Evolutionary conservation across 2,797 vertebrate species (phyloP).

Genomic region (Thalassophryne amazonica): DNA sequence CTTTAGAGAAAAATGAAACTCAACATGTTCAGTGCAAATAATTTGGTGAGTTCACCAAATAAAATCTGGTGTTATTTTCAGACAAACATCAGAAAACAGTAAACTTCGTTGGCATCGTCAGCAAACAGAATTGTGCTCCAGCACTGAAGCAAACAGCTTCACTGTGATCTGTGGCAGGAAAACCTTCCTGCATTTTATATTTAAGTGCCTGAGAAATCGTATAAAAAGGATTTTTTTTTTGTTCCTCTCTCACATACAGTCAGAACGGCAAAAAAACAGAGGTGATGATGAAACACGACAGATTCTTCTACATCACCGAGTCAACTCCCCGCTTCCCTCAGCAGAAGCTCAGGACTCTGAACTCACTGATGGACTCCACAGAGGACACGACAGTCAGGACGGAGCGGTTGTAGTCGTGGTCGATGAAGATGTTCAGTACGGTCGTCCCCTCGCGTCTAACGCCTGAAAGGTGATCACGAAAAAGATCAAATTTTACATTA

Average conservation of each 20-base stretch:
- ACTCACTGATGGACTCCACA: constrained; percentile 73
- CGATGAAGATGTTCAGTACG: constrained; percentile 82
- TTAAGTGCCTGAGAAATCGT: constrained; percentile 54
- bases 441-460: constrained; percentile 58
- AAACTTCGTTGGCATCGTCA: constrained; percentile 2
- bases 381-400: constrained; percentile 78
- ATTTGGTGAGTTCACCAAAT: no score
- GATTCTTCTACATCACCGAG: background rate
- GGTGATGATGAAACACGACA: no score
- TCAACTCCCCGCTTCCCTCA: background rate
- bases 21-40: no score
- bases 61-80: background rate
- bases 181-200: constrained; percentile 21
- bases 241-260: constrained; percentile 3
- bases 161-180: constrained; percentile 11
- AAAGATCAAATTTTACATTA: background rate
- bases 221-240: constrained; percentile 49
- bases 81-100: background rate
- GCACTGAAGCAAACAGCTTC: constrained; percentile 9
- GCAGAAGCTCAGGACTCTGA: background rate
- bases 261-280: no score
- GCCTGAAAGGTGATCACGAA: constrained; percentile 37
- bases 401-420: constrained; percentile 80
- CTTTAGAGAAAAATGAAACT: no score
- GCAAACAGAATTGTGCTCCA: constrained; percentile 1